These are phyloP conservation scores for Globodera ellingtonae DNA, from an alignment of 1,140 invertebrate species.

Conservation along the genomic window DNA sequence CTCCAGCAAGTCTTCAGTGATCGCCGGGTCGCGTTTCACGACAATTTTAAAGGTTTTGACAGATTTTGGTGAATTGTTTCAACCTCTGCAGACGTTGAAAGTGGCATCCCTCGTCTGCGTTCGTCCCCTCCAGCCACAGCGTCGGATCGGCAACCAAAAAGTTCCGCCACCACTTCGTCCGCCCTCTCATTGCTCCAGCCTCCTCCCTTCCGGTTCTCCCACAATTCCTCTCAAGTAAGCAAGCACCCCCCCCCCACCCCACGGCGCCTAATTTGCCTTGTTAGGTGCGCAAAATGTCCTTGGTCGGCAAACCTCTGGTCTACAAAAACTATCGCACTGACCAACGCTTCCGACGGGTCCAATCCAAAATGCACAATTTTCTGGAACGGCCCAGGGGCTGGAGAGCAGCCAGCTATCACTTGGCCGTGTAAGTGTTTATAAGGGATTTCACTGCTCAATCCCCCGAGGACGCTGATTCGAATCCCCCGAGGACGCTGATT, in stretches of 20 bases:
- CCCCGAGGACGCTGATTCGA: too few species aligned
- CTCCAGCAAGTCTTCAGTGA: neutral
- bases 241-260: neutral
- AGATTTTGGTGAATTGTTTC: neutral
- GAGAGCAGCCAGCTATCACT: slow-evolving; percentile 47
- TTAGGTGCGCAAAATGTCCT: slow-evolving; percentile 42
- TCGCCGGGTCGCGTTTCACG: slow-evolving; percentile 24
- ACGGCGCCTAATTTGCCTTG: neutral
- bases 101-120: neutral
- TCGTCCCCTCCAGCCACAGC: neutral
- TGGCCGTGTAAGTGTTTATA: slow-evolving; percentile 40
- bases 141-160: neutral
- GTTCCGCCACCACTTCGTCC: neutral
- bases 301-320: slow-evolving; percentile 46
- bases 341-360: slow-evolving; percentile 40
- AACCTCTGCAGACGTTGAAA: neutral
- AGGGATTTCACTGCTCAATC: neutral
- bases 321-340: slow-evolving; percentile 48
- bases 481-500: too few species aligned
- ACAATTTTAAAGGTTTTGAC: slow-evolving; percentile 9
- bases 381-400: slow-evolving; percentile 41
- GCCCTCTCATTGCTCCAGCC: slow-evolving; percentile 16
- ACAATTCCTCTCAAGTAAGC: slow-evolving; percentile 12
- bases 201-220: neutral
- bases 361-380: slow-evolving; percentile 47